Evolutionary conservation across 2,113 vertebrate species (phyloP).

Genomic region (Brienomyrus longianalis): DNA sequence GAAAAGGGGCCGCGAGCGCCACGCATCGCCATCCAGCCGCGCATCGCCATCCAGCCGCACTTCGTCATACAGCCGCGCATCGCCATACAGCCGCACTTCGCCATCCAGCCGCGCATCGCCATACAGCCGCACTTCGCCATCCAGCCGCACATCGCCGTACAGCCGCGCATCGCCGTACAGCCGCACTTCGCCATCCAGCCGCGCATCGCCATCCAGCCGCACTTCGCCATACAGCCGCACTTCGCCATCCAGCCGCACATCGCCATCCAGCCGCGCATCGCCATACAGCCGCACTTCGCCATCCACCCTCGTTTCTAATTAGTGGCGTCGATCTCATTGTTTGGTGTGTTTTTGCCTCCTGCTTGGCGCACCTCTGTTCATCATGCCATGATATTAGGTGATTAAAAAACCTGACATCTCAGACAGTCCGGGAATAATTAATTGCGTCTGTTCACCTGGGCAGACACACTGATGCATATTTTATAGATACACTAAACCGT

Average conservation of each 20-base stretch:
- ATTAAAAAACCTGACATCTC: constrained; percentile 13
- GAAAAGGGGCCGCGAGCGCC: background rate
- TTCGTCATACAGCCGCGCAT: too few relatives aligned
- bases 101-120: too few relatives aligned
- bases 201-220: too few relatives aligned
- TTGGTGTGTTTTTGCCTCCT: background rate
- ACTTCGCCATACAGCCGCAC: too few relatives aligned
- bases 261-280: background rate
- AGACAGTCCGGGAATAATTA: constrained; percentile 4
- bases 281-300: background rate
- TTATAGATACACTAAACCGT: background rate
- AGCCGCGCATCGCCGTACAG: too few relatives aligned
- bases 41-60: too few relatives aligned
- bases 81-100: too few relatives aligned
- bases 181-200: too few relatives aligned
- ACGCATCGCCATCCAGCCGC: background rate
- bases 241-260: too few relatives aligned
- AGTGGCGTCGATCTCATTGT: background rate
- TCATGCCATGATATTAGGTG: constrained; percentile 20
- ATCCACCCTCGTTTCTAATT: constrained; percentile 2
- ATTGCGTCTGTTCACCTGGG: constrained; percentile 10
- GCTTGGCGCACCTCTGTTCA: constrained; percentile 8
- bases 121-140: too few relatives aligned
- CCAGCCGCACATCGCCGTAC: too few relatives aligned
- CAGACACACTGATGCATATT: background rate